phyloP scores from a whole-genome alignment of 2,113 vertebrate genomes.

The Mustelus asterias region DNA sequence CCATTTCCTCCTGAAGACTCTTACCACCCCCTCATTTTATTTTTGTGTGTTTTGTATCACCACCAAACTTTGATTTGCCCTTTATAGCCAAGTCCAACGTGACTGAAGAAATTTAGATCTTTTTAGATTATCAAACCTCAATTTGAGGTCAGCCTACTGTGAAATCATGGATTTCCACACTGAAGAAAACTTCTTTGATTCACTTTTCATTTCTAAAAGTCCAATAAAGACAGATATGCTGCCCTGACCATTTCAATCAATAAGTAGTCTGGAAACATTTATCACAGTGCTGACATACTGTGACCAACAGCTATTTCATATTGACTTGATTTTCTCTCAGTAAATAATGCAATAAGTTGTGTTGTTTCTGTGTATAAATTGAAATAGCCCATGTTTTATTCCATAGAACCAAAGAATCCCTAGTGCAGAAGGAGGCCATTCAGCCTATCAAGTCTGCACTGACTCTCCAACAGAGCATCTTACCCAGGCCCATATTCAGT shows the following conservation, averaged over 20 bases:
- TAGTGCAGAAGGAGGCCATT: too few species aligned
- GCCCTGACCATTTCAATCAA: not conserved
- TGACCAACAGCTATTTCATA: not conserved
- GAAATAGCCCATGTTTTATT: not conserved
- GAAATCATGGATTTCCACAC: not conserved
- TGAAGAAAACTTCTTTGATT: not conserved
- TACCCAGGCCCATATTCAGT: not conserved
- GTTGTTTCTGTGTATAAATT: not conserved
- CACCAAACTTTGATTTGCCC: too few species aligned
- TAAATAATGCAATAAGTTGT: not conserved
- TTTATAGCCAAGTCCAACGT: not conserved
- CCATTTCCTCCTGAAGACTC: too few species aligned
- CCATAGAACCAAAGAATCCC: not conserved
- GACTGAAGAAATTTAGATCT: not conserved
- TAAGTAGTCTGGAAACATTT: not conserved
- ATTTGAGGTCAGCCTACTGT: not conserved
- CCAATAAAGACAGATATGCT: not conserved
- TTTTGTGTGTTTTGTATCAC: too few species aligned
- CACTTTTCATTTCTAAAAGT: not conserved
- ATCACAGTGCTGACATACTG: not conserved
- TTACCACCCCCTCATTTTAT: too few species aligned
- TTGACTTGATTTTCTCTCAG: not conserved
- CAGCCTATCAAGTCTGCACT: too few species aligned
- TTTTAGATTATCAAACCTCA: not conserved
- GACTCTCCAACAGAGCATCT: too few species aligned